These are phyloP conservation scores for Theocolax elegans DNA, from an alignment of 1,140 invertebrate species.

Conservation along the genomic window DNA sequence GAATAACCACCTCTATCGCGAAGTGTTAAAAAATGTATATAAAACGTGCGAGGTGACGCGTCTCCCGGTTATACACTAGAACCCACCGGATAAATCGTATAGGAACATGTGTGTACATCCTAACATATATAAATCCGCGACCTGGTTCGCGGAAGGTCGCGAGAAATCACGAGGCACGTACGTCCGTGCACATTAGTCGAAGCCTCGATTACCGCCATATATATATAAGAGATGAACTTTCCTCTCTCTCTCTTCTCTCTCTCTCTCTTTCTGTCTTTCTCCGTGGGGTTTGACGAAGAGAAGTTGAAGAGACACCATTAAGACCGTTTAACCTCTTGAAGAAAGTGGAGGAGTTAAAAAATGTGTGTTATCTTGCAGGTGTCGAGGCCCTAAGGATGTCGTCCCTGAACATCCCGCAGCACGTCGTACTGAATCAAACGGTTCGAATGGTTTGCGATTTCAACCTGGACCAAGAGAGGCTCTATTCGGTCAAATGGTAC, in stretches of 20 bases:
- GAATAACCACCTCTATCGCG: too few species aligned
- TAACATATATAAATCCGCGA: not conserved
- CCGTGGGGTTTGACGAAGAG: not conserved
- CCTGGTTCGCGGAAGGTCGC: not conserved
- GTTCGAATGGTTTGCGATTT: slow-evolving; percentile 82
- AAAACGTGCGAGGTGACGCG: too few species aligned
- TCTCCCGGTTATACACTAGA: too few species aligned
- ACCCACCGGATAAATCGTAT: too few species aligned
- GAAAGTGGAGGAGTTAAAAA: not conserved
- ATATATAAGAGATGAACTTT: not conserved
- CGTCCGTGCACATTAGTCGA: too few species aligned
- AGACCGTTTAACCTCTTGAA: not conserved
- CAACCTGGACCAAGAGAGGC: slow-evolving; percentile 77
- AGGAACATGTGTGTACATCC: too few species aligned
- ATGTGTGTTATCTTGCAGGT: slow-evolving; percentile 46
- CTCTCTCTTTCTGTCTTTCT: not conserved
- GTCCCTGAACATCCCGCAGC: slow-evolving; percentile 75
- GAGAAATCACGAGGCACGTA: slow-evolving; percentile 30
- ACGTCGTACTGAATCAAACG: slow-evolving; percentile 75
- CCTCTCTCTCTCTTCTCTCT: not conserved
- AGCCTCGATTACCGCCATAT: too few species aligned
- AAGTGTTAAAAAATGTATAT: too few species aligned
- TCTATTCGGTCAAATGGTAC: slow-evolving; percentile 87
- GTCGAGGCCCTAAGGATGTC: slow-evolving; percentile 69
- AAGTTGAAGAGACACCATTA: not conserved